Conservation (phyloP, 2,797 vertebrate genomes). For the Anomalospiza imberbis region DNA sequence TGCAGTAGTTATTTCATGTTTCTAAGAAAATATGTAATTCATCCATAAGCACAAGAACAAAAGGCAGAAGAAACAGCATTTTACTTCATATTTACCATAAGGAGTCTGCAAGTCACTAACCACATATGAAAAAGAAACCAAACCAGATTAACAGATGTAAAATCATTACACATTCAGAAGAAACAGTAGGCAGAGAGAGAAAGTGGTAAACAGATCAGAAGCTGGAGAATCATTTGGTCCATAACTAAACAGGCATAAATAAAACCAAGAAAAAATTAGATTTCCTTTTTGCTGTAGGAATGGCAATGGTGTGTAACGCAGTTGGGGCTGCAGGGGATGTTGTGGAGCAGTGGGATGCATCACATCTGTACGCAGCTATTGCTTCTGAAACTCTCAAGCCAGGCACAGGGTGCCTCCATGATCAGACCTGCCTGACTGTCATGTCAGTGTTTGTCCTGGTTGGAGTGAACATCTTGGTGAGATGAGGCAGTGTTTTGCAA, state of each 20-base stretch:
- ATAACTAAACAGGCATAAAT: not conserved
- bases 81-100: not conserved
- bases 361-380: rapidly evolving
- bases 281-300: not conserved
- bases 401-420: not conserved
- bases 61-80: not conserved
- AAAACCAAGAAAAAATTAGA: not conserved
- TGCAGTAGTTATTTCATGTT: not conserved
- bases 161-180: not conserved
- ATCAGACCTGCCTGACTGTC: not conserved
- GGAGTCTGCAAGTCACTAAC: not conserved
- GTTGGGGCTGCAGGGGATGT: rapidly evolving
- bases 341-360: not conserved
- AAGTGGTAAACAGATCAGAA: not conserved
- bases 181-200: not conserved
- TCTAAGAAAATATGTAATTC: not conserved
- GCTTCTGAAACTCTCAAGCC: not conserved
- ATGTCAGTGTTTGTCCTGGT: not conserved
- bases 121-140: not conserved
- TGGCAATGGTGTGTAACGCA: not conserved
- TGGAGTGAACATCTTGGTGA: not conserved
- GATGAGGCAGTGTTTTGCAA: not conserved
- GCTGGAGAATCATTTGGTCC: not conserved
- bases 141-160: not conserved
- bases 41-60: not conserved